Evolutionary conservation across 64 coral and sea anemone species (phyloP), one percentile per base, ranked within the genome.

Genomic region (Actinia equina): DNA sequence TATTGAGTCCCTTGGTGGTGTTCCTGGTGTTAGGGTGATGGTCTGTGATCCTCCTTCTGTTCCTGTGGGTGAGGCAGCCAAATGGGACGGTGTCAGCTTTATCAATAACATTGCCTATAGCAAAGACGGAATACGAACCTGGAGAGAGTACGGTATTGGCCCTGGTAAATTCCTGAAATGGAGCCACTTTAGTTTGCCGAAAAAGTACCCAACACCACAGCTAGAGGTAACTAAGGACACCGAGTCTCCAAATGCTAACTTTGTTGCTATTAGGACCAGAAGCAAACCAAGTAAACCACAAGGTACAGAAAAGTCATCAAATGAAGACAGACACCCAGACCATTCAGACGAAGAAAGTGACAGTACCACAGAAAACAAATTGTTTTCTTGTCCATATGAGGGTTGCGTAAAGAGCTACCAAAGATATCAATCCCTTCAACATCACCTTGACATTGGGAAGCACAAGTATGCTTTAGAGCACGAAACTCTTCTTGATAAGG

Each of bases 81-180:
- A 74, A 74, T 74, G 69, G 69, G 69, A 74, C 27, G 69, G 69
- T 37, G 30, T 37, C 30, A 37, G 30, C 30, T 37, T 37, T 37
- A 37, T 37, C 30, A 37, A 37, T 37, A 74, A 74, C 69, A 19
- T 74, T 74, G 69, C 20, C 20, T 74, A 74, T 37, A 22, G 27
- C 20, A 74, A 74, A 22, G 69, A 74, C 6, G 69, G 69, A 22
- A 74, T 74, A 74, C 20, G 69, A 74, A 69, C 70, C 60, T 87
- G 85, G 85, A 87, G 85, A n/a, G 19, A 44, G 45, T 87, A 77
- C 27, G 64, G 11, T 45, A 70, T 87, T 87, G 49, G 65, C 18
- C 85, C 85, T 54, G 85, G 63, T 87, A 37, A 87, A 77, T 52
- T 87, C 67, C 85, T 87, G 45, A 46, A 43, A 22, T 87, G 85